Evolutionary conservation across 2,888 invertebrate genomes (phyloP), one percentile per base, ranked within the genome.

Genomic region (Sabatieria punctata): DNA sequence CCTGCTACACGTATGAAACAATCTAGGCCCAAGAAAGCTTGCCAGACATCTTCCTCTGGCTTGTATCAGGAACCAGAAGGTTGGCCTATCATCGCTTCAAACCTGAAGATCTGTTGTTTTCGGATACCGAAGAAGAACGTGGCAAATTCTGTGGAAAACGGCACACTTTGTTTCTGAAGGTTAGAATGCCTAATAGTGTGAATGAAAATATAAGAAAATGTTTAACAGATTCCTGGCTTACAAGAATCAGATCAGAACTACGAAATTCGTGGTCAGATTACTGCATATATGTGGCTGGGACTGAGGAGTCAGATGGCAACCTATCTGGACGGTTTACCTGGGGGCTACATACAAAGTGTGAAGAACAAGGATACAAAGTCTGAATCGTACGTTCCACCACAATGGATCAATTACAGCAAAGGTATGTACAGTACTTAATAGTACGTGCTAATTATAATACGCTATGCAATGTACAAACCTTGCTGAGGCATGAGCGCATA

Each of bases 21-120:
- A n/a, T n/a, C n/a, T n/a, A 44, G 44, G 36, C 25, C 8, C 44
- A 44, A 23, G 37, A 44, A n/a, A 13, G n/a, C 2, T 4, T 44
- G 6, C 44, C 44, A 1, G 86, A 88, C 62, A 73, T 86, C 23
- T 85, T 86, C 58, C 71, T 88, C 24, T 88, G 86, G 86, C 74
- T 85, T 64, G 77, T 86, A 47, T 80, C 81, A 60, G 82, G 81
- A 45, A 82, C 81, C 0, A 83, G 83, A 63, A 74, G 86, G 24
- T 74, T 84, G 46, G 86, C 86, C 0, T 88, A 86, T 65, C 79
- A 83, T 55, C 72, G 86, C 45, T 75, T 86, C 45, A 72, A 76
- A 1, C 79, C 84, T 0, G 74, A 83, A 46, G 79, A 84, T 59
- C 72, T 86, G 2, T 75, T 85, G 46, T 85, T 77, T 68, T 85